Evolutionary conservation across 2,797 vertebrate species (phyloP).

Genomic region (Crocidura indochinensis): DNA sequence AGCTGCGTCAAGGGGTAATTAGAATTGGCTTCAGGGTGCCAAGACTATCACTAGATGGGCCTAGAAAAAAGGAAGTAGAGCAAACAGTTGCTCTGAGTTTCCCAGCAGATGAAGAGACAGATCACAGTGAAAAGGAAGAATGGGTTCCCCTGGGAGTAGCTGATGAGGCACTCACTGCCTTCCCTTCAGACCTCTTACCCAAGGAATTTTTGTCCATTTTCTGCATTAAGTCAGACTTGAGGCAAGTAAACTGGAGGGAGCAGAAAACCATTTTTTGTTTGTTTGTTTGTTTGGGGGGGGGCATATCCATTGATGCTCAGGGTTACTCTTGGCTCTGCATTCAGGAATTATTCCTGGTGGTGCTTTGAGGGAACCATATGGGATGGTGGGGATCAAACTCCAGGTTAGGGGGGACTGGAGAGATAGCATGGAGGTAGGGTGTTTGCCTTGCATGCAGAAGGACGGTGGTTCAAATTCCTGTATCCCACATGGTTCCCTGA

Average conservation of each 20-base stretch:
- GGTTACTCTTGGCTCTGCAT: too few species aligned
- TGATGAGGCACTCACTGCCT: slow-evolving; percentile 85
- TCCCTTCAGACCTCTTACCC: slow-evolving; percentile 91
- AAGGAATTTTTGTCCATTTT: slow-evolving; percentile 93
- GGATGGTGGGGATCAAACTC: too few species aligned
- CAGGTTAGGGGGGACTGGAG: too few species aligned
- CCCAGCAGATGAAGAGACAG: slow-evolving; percentile 64
- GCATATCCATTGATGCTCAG: too few species aligned
- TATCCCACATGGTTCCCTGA: too few species aligned
- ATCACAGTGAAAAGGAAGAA: neutral
- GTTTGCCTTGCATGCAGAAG: too few species aligned
- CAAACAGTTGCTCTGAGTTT: slow-evolving; percentile 91
- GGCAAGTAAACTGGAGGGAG: slow-evolving; percentile 75
- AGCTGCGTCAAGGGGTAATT: slow-evolving; percentile 89
- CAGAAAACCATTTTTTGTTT: too few species aligned
- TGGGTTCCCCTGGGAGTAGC: rapidly evolving
- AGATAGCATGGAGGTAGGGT: too few species aligned
- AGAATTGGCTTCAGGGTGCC: slow-evolving; percentile 93
- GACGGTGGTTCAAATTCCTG: too few species aligned
- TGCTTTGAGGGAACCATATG: too few species aligned
- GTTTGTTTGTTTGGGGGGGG: too few species aligned
- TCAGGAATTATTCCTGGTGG: too few species aligned
- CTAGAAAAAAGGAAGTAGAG: slow-evolving; percentile 93
- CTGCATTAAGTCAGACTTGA: slow-evolving; percentile 94
- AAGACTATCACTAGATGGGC: slow-evolving; percentile 94